A percentile compares a stretch with the other conserved stretches of the same genome.
phyloP scores from a whole-genome alignment of 2,113 vertebrate genomes.

The Centrocercus urophasianus region DNA sequence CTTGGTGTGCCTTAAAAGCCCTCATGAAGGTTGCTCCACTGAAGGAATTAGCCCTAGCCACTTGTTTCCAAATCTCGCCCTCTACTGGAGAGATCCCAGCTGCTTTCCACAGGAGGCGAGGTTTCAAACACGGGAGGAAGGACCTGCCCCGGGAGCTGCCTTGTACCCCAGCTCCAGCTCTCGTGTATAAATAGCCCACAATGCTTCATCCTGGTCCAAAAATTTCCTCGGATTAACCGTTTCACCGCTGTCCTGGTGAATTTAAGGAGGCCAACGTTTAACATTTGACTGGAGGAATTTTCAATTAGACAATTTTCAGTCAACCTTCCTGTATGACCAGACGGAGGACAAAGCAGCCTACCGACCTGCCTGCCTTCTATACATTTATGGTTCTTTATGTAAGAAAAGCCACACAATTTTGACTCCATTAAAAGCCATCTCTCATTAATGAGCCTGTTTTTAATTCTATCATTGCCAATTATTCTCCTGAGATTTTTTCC shows the following conservation, averaged over 20 bases:
- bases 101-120: background rate
- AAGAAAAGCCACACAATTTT: background rate
- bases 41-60: rapidly evolving
- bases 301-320: background rate
- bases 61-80: background rate
- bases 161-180: background rate
- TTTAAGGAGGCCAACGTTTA: background rate
- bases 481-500: background rate
- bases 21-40: background rate
- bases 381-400: background rate
- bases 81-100: background rate
- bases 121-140: background rate
- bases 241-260: background rate
- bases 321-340: background rate
- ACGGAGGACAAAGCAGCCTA: background rate
- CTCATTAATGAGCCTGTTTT: constrained; percentile 43
- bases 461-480: background rate
- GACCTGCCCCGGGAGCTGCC: background rate
- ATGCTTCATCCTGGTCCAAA: background rate
- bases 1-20: background rate
- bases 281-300: background rate
- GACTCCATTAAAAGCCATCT: constrained; percentile 6
- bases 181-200: rapidly evolving
- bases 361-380: background rate
- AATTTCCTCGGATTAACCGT: background rate